These are phyloP conservation scores for Chinchilla lanigera DNA, from an alignment of 2,113 vertebrate species.

Conservation along the genomic window DNA sequence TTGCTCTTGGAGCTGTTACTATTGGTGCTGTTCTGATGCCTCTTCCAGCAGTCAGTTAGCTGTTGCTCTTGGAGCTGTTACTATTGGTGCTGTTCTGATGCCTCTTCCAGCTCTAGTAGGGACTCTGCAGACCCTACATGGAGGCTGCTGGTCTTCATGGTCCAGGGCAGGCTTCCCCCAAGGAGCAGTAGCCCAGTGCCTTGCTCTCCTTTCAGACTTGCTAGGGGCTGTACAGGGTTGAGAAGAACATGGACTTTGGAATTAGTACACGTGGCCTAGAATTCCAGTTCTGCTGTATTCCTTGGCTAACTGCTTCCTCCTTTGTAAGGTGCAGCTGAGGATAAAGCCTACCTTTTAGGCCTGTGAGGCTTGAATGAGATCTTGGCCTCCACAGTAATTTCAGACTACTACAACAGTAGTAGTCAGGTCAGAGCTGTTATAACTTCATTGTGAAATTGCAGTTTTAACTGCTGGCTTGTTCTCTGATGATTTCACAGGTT, in stretches of 20 bases:
- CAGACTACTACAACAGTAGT: no score
- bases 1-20: not conserved
- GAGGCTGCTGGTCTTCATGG: not conserved
- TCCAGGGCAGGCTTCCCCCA: not conserved
- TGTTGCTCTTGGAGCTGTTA: not conserved
- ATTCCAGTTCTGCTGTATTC: not conserved
- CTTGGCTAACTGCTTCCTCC: not conserved
- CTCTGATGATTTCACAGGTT: not conserved
- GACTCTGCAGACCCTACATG: not conserved
- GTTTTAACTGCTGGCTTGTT: not conserved
- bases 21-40: not conserved
- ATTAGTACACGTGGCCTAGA: not conserved
- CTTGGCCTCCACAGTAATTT: not conserved
- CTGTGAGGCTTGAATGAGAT: not conserved
- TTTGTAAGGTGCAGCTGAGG: not conserved
- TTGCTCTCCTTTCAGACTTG: not conserved
- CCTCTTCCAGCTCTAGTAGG: not conserved
- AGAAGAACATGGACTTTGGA: slow-evolving; percentile 29
- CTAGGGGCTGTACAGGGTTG: not conserved
- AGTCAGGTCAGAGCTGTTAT: not conserved
- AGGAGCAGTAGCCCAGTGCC: not conserved
- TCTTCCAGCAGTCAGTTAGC: not conserved
- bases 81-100: not conserved
- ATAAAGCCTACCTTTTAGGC: not conserved
- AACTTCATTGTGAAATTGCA: not conserved